A percentile compares a stretch with the other conserved stretches of the same genome.
phyloP scores from a whole-genome alignment of 1,140 invertebrate genomes.

The Gonatopus flavifemur region DNA sequence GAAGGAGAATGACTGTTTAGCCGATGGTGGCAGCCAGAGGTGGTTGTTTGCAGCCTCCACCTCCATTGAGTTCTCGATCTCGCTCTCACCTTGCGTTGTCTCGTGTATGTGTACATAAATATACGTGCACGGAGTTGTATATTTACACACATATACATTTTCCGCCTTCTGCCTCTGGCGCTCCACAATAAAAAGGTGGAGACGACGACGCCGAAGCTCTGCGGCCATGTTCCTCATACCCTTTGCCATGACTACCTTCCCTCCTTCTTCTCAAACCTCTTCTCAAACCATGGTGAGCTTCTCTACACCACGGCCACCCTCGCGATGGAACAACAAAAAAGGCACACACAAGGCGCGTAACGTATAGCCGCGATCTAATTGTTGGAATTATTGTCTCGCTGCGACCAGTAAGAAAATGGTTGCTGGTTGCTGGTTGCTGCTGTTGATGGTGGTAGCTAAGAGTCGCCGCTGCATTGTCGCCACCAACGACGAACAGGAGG shows the following conservation, averaged over 20 bases:
- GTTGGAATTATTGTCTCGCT: constrained; percentile 41
- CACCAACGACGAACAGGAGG: too few relatives aligned
- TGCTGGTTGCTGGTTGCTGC: too few relatives aligned
- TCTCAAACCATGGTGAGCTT: constrained; percentile 9
- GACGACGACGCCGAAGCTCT: constrained; percentile 44
- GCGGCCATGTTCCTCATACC: constrained; percentile 52
- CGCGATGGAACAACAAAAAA: constrained; percentile 16
- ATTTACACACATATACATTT: constrained; percentile 21
- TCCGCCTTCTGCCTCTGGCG: constrained; percentile 45
- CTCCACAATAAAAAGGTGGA: constrained; percentile 59
- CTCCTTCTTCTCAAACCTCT: not conserved
- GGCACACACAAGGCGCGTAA: constrained; percentile 31
- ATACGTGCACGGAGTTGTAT: not conserved
- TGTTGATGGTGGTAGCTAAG: too few relatives aligned
- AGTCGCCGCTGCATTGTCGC: too few relatives aligned
- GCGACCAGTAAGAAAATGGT: constrained; percentile 27
- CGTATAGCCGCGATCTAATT: constrained; percentile 48
- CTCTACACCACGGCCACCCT: constrained; percentile 17
- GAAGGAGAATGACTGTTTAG: not conserved
- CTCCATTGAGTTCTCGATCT: constrained; percentile 15
- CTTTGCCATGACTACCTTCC: constrained; percentile 23
- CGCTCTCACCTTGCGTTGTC: not conserved
- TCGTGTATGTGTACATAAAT: not conserved
- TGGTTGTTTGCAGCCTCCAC: constrained; percentile 27
- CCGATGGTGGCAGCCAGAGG: constrained; percentile 8